Evolutionary conservation across 2,113 vertebrate genomes (phyloP), one percentile per base, ranked within the genome.

Genomic region (Scolopax mira): DNA sequence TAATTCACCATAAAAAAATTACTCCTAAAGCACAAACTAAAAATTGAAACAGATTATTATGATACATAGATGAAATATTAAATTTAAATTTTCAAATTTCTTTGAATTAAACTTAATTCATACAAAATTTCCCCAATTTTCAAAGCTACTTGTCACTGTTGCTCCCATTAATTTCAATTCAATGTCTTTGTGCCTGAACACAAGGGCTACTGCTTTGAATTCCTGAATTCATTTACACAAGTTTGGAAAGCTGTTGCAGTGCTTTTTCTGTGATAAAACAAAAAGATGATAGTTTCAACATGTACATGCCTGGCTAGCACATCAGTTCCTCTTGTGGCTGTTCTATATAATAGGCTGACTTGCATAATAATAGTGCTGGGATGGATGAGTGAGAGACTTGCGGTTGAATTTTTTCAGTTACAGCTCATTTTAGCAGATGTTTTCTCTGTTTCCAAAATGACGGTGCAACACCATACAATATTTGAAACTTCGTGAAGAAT

Each of bases 381-480:
- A 80, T 92, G 86, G 72, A 95, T 55, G 49, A 84, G 61, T 13
- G 6, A 81, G 94, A 96, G 88, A 96, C 51, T 91, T 55, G 72
- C 91, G 82, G 64, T 66, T 96, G 85, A 96, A 97, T 97, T 97
- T 98, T 98, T 98, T 97, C 97, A 96, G 89, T 92, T 96, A 72
- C 84, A 94, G 91, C 87, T 98, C 90, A 97, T 98, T 97, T 97
- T 94, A 92, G 89, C 93, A 97, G 95, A 95, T 97, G 52, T 95
- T 97, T 95, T 95, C 87, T 96, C 80, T 72, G 88, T 84, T 94
- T 97, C 82, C 46, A 72, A 42, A 77, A 87, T 97, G 86, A 94
- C 92, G 90, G 8, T 23, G 71, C 82, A 85, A 58, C 11, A 71
- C 62, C 54, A 39, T 88, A 77, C 51, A 41, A 60, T 16, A 55